A percentile compares a stretch with the other conserved stretches of the same genome.
Evolutionary conservation across 2,797 vertebrate genomes (phyloP).

Genomic region (Manis crassicaudata): DNA sequence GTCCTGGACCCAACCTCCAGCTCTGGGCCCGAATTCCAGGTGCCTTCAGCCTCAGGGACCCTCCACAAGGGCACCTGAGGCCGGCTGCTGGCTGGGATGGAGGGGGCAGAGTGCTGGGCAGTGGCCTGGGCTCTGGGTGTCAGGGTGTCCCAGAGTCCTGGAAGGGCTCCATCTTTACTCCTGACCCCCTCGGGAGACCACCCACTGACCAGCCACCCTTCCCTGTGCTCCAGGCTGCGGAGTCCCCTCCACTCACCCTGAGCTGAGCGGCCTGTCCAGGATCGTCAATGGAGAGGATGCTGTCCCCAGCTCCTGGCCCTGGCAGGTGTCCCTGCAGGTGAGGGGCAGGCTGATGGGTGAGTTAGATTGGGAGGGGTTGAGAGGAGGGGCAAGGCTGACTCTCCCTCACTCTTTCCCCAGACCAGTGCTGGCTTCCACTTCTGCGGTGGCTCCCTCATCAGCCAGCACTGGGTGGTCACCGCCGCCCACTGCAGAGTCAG

Average conservation of each 20-base stretch:
- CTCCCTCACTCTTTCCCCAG: slow-evolving; percentile 54
- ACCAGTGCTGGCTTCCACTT: slow-evolving; percentile 88
- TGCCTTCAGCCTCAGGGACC: no score
- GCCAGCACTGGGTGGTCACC: slow-evolving; percentile 87
- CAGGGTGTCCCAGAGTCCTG: no score
- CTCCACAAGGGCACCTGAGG: neutral
- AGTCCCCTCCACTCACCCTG: slow-evolving; percentile 82
- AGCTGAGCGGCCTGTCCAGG: slow-evolving; percentile 86
- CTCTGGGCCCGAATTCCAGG: neutral
- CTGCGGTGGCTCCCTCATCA: slow-evolving; percentile 89
- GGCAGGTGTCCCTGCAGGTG: slow-evolving; percentile 91
- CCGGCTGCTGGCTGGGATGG: neutral
- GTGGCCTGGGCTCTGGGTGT: neutral
- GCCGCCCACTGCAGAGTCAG: slow-evolving; percentile 87
- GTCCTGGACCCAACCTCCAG: neutral
- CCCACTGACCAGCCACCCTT: neutral
- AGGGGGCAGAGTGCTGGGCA: neutral
- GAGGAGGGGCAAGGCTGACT: neutral
- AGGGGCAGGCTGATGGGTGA: neutral
- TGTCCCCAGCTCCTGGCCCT: slow-evolving; percentile 89
- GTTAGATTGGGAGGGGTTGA: neutral
- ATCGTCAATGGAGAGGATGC: slow-evolving; percentile 90
- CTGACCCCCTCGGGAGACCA: neutral
- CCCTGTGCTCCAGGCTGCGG: slow-evolving; percentile 84
- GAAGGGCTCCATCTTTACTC: neutral